Evolutionary conservation across 2,797 vertebrate genomes (phyloP).

Genomic region (Falco rusticolus): DNA sequence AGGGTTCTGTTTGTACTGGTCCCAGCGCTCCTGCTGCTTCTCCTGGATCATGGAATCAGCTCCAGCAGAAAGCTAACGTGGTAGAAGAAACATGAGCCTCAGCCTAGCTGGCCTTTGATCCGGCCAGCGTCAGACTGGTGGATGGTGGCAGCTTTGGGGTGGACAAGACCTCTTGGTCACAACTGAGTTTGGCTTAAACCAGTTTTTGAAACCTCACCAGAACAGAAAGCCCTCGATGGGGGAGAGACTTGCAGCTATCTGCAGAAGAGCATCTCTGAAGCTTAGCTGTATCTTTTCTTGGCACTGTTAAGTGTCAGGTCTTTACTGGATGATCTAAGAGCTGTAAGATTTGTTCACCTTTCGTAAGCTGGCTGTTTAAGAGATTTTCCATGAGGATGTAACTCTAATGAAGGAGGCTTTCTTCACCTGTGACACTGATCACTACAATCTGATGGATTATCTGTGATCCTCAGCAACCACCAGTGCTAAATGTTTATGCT

Average conservation of each 20-base stretch:
- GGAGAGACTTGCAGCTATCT: not conserved
- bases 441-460: not conserved
- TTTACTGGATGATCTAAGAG: not conserved
- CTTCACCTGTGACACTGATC: not conserved
- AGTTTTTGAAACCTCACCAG: not conserved
- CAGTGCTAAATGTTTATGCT: slow-evolving; percentile 1
- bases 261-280: not conserved
- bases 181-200: not conserved
- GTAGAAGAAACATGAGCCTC: rapidly evolving
- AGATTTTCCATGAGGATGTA: not conserved
- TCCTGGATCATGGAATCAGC: not conserved
- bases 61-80: not conserved
- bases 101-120: not conserved
- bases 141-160: not conserved
- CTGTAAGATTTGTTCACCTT: not conserved
- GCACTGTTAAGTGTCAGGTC: not conserved
- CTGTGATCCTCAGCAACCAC: slow-evolving; percentile 33
- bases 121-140: too few relatives aligned
- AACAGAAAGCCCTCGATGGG: not conserved
- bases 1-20: not conserved
- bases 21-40: not conserved
- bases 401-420: not conserved
- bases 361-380: not conserved
- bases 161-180: not conserved
- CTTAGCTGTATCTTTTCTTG: not conserved